Evolutionary conservation across 2,888 invertebrate species (phyloP), one percentile per base, ranked within the genome.

Genomic region (Drosophila cognata): DNA sequence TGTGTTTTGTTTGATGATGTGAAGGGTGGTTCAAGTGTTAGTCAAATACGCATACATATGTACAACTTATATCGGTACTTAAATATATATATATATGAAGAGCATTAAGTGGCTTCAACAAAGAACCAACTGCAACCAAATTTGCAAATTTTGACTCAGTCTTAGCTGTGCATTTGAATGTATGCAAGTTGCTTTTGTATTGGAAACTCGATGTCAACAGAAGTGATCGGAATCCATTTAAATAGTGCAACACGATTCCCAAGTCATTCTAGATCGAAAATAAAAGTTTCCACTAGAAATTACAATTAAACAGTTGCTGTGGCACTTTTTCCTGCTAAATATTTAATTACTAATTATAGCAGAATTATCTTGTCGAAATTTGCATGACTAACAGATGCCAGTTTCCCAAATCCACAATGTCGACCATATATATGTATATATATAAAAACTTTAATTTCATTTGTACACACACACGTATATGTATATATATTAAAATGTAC

Each of bases 111-210:
- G 36, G 18, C 21, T 62, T 63, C 18, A 29, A 46, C 16, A 21
- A 4, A 8, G 21, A 25, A 46, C 25, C 46, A 25, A 46, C 46
- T 25, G 46, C 8, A 46, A 46, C 16, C 7, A 25, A 25, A 31
- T 58, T 25, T n/a, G 7, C 36, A 62, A 69, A 87, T 57, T 69
- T 72, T 65, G 82, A 75, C 82, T 87, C 84, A 84, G 84, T 84
- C 88, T 89, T 81, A 64, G 65, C 79, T 62, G 61, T 86, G 71
- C 55, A 65, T 53, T 68, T 78, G 10, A 68, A 63, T 60, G 61
- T n/a, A 31, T 43, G 31, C 10, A 55, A 29, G 56, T 38, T 56
- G 31, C 18, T 56, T 56, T 50, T 50, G 56, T 41, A 41, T 65
- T 62, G 21, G 35, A 57, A 59, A 63, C 58, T 46, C 11, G 7